Base-by-base conservation (phyloP, 2,888 invertebrate genomes). In the Drosophila infuscata region DNA sequence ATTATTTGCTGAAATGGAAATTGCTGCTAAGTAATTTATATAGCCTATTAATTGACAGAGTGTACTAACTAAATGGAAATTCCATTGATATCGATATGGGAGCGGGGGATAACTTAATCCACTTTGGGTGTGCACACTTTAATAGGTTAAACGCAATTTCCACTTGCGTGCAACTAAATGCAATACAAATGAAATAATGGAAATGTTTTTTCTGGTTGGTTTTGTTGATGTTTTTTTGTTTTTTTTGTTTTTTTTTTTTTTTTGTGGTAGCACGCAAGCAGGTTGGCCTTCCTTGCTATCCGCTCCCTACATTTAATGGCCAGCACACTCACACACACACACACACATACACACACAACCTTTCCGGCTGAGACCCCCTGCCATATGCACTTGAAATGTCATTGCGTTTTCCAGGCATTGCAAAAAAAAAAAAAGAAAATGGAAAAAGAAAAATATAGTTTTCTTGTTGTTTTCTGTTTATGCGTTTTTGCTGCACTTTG, bases 101-200 rank as follows among this genome's bases (percentile, higher is more conserved):
- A 11, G 3, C 1, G 41, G n/a, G 41, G n/a, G 46, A 51, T 59
- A 29, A 64, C 61, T 68, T 62, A 71, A 80, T 72, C 60, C 73
- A 75, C 71, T 81, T 68, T 74, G 67, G 46, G 72, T 57, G 72
- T 61, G 48, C 66, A 30, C 61, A 38, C 46, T 57, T 80, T 72
- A 79, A 80, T 75, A 43, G 83, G 72, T 82, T 80, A 77, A 88
- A 77, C 69, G 71, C 73, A 71, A 76, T 83, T 74, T 62, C 72
- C 81, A 81, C 58, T 81, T 81, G 60, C 70, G 52, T 63, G 63
- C 33, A 36, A 54, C 1, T 43, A 46, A 76, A 48, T 76, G 77
- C 78, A 72, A 63, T 49, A 68, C 76, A 76, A 46, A 65, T 80
- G 62, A 56, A 72, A 67, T 72, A 76, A 78, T 68, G 64, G 38